Evolutionary conservation across 2,797 vertebrate genomes (phyloP), one percentile per base, ranked within the genome.

Genomic region (Anisognathus igniventris): DNA sequence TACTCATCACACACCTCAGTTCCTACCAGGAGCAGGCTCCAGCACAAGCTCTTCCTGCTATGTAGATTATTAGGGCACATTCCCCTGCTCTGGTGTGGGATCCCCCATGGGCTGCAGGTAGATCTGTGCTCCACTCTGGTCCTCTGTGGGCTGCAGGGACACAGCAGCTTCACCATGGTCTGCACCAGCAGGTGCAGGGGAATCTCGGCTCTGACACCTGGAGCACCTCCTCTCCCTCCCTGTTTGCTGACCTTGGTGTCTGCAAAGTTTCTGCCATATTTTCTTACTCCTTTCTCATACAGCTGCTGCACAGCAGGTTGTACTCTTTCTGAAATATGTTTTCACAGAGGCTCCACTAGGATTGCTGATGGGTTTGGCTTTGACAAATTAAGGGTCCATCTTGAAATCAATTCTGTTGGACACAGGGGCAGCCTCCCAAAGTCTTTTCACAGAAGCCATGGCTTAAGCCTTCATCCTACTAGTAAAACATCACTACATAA

Each of bases 31-130:
- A 62, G 7, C 23, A 27, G 21, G 17, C 11, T 64, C 25, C 30
- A 64, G 17, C 25, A 19, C 14, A 17, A 27, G 13, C 1, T 56
- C 2, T 7, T 24, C 14, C 31, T 3, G 2, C 22, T 4, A 7
- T 39, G 25, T 8, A 27, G 14, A 28, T 27, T 35, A 13, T 21
- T 14, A 28, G 22, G 18, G 16, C 35, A 18, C 6, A 30, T 42
- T 17, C 15, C 30, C 12, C 14, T 60, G 21, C 40, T 60, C 39
- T 23, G 14, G 6, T 27, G 10, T 27, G 39, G 27, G 5, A 5
- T 33, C 6, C 35, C 33, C 14, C 27, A 42, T 1, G 3, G 23
- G 6, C 13, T 68, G 19, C 31, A 37, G 13, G 13, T n/a, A 42
- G 6, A 42, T 35, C 30, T 33, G 7, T 66, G 30, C 24, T 80